Evolutionary conservation across 2,888 invertebrate genomes (phyloP).

Genomic region (Sarcophaga rosellei): DNA sequence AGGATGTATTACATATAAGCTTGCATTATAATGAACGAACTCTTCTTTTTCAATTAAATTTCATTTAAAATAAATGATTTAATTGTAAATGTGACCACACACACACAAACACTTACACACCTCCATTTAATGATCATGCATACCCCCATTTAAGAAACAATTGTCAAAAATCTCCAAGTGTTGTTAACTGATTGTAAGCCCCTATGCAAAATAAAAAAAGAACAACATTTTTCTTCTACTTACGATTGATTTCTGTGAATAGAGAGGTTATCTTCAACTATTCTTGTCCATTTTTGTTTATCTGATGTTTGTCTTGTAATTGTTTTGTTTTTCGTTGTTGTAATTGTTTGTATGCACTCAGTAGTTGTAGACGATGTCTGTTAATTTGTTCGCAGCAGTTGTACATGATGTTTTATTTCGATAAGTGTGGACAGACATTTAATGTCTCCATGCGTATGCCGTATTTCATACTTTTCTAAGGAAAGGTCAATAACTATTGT

Average conservation of each 20-base stretch:
- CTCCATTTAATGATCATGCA: too few relatives aligned
- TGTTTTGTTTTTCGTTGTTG: not conserved
- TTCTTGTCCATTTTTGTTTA: conserved; percentile 16
- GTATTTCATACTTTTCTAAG: conserved; percentile 21
- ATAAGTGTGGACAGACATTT: conserved; percentile 25
- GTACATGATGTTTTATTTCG: conserved; percentile 47
- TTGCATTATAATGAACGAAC: too few relatives aligned
- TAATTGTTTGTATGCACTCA: not conserved
- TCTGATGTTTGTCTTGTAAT: conserved; percentile 7
- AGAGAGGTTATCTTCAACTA: not conserved
- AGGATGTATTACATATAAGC: too few relatives aligned
- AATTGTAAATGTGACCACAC: too few relatives aligned
- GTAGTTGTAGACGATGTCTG: conserved; percentile 1
- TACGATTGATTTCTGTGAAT: conserved; percentile 1
- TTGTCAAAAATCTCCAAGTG: conserved; percentile 7
- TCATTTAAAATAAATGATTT: too few relatives aligned
- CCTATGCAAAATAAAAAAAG: conserved; percentile 26
- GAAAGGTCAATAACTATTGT: conserved; percentile 32
- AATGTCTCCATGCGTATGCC: conserved; percentile 32
- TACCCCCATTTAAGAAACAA: not conserved
- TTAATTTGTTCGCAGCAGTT: conserved; percentile 36
- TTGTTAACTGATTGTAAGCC: conserved; percentile 23
- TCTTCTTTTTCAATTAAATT: too few relatives aligned
- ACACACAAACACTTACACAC: not conserved
- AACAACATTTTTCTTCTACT: not conserved